Evolutionary conservation across 2,113 vertebrate species (phyloP), one percentile per base, ranked within the genome.

Genomic region (Phrynosoma platyrhinos): DNA sequence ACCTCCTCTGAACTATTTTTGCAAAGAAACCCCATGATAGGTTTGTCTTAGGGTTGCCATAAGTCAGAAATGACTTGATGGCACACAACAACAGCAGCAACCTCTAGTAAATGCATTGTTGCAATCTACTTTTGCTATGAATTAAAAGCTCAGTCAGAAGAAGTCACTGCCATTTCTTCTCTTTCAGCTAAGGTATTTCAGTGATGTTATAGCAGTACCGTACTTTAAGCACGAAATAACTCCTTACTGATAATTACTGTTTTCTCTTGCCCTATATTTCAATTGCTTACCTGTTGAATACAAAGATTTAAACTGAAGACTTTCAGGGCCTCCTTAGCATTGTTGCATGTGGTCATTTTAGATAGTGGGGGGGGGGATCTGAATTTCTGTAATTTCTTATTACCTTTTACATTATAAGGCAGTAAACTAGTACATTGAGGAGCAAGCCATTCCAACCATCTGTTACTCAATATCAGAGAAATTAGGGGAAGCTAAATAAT

Each of bases 401-500:
- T 90, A 53, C 79, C 6, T 40, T 75, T 36, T 76, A 47, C 47
- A 21, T 71, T 55, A 72, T 82, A 90, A 62, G 18, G 79, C 64
- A 91, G n/a, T 85, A 86, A 9, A 77, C 36, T 18, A 64, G 47
- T 82, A 55, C 84, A 84, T 90, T 36, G 32, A 18, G 25, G n/a
- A 55, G 3, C 20, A 75, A 1, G 58, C 16, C 30, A 4, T 76
- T 74, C 52, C 80, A 92, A 78, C 85, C 36, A 87, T n/a, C 77
- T 52, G 16, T 7, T 77, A n/a, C 2, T 55, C 52, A 55, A 79
- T n/a, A 40, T 66, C 58, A 64, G 1, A 64, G 58, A 82, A 66
- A 82, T 30, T n/a, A n/a, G 14, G 4, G 25, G 83, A 88, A 52
- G 20, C 74, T 88, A 92, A 90, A 86, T 89, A 83, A 84, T 88